phyloP scores from a whole-genome alignment of 2,113 vertebrate genomes.

The Synchiropus splendidus region DNA sequence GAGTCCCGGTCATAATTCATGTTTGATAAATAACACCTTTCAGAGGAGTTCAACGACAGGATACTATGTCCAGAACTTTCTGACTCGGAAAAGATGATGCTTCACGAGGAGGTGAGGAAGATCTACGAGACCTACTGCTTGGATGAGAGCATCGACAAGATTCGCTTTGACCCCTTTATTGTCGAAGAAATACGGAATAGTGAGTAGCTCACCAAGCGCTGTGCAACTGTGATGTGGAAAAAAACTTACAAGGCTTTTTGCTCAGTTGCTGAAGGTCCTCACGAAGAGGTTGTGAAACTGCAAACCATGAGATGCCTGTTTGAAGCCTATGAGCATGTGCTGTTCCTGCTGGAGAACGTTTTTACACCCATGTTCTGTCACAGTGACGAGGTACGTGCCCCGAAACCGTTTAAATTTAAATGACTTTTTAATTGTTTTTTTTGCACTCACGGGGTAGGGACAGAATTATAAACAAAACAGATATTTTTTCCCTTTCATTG shows the following conservation, averaged over 20 bases:
- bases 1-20: too few relatives aligned
- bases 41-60: conserved; percentile 96
- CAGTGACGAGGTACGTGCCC: conserved; percentile 80
- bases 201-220: conserved; percentile 57
- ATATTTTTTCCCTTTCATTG: neutral
- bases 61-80: conserved; percentile 86
- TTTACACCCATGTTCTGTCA: conserved; percentile 98
- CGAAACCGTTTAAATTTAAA: too few relatives aligned
- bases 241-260: neutral
- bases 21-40: neutral
- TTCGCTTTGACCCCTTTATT: conserved; percentile 91
- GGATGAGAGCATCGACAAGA: conserved; percentile 95
- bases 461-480: neutral
- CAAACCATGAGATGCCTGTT: conserved; percentile 95
- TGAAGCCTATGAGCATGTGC: conserved; percentile 94
- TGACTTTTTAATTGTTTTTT: too few relatives aligned
- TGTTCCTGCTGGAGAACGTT: conserved; percentile 91
- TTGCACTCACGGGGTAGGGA: neutral
- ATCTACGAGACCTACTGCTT: conserved; percentile 94
- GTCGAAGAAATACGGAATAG: conserved; percentile 92
- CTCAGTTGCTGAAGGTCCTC: conserved; percentile 86
- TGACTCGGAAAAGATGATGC: conserved; percentile 79
- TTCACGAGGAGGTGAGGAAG: conserved; percentile 90
- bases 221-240: too few relatives aligned
- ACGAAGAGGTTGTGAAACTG: conserved; percentile 84